phyloP scores from a whole-genome alignment of 2,113 vertebrate species.

The Gallinago paraguaiae region DNA sequence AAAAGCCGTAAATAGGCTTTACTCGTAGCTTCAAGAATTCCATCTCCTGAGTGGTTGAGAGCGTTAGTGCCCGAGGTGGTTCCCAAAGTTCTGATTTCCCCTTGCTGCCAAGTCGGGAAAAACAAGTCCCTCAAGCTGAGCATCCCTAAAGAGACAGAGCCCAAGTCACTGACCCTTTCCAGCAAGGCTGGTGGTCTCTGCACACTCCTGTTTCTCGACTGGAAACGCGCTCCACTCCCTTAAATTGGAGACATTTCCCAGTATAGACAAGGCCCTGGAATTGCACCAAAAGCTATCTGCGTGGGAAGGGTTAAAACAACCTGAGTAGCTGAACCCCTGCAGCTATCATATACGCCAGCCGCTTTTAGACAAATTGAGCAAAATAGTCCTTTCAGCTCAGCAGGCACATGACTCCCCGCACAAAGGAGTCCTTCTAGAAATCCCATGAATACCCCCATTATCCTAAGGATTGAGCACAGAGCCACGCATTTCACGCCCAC shows the following conservation, averaged over 20 bases:
- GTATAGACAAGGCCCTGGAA: background rate
- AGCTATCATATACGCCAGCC: constrained; percentile 80
- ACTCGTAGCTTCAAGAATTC: background rate
- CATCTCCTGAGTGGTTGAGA: background rate
- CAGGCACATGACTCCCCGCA: constrained; percentile 74
- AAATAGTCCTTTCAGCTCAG: constrained; percentile 80
- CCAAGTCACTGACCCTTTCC: background rate
- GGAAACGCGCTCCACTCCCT: accelerated
- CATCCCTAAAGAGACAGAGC: background rate
- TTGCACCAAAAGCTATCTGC: background rate
- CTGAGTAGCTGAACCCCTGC: constrained; percentile 77
- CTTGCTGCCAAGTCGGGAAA: background rate
- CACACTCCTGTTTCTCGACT: background rate
- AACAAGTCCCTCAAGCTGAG: background rate
- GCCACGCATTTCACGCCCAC: constrained; percentile 78
- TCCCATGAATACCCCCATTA: constrained; percentile 79
- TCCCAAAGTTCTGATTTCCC: background rate
- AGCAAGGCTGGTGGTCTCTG: background rate
- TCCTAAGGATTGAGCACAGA: constrained; percentile 70
- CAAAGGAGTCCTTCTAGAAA: constrained; percentile 77
- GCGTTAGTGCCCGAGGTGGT: background rate
- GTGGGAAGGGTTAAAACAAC: constrained; percentile 75
- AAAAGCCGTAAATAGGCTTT: background rate
- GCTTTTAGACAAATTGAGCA: constrained; percentile 84
- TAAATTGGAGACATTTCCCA: background rate